Conservation (phyloP, 1,140 invertebrate species). For the Caerostris darwini region DNA sequence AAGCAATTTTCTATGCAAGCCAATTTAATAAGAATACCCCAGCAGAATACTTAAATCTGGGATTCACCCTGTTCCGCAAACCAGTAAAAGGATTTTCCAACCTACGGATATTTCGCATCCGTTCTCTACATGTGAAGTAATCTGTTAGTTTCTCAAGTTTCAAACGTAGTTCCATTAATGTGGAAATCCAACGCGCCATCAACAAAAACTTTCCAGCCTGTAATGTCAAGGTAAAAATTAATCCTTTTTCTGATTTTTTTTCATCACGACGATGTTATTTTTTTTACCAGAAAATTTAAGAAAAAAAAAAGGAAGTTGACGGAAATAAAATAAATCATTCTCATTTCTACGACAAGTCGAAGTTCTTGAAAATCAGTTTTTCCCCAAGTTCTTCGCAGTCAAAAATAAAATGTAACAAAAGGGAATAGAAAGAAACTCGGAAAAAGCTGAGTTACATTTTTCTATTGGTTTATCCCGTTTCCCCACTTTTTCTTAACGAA, state of each 20-base stretch:
- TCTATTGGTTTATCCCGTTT: constrained; percentile 70
- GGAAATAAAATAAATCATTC: constrained; percentile 68
- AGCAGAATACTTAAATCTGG: too few relatives aligned
- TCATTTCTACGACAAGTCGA: constrained; percentile 59
- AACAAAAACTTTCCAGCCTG: too few relatives aligned
- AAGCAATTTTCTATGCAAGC: too few relatives aligned
- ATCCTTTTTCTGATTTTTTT: neutral
- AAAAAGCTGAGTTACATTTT: constrained; percentile 61
- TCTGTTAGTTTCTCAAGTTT: too few relatives aligned
- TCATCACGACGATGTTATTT: neutral
- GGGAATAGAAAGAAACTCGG: constrained; percentile 31
- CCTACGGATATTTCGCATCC: too few relatives aligned
- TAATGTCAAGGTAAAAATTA: neutral
- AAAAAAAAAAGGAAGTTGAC: neutral
- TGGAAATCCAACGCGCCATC: too few relatives aligned
- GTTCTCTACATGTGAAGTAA: too few relatives aligned
- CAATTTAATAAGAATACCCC: too few relatives aligned
- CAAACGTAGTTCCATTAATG: too few relatives aligned
- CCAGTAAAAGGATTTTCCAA: too few relatives aligned
- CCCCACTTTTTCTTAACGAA: constrained; percentile 60
- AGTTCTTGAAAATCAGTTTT: constrained; percentile 73
- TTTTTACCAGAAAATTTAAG: neutral
- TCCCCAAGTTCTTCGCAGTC: constrained; percentile 44
- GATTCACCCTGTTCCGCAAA: too few relatives aligned
- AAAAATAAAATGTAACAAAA: constrained; percentile 39